Evolutionary conservation across 2,797 vertebrate genomes (phyloP).

Genomic region (Dipus sagitta): DNA sequence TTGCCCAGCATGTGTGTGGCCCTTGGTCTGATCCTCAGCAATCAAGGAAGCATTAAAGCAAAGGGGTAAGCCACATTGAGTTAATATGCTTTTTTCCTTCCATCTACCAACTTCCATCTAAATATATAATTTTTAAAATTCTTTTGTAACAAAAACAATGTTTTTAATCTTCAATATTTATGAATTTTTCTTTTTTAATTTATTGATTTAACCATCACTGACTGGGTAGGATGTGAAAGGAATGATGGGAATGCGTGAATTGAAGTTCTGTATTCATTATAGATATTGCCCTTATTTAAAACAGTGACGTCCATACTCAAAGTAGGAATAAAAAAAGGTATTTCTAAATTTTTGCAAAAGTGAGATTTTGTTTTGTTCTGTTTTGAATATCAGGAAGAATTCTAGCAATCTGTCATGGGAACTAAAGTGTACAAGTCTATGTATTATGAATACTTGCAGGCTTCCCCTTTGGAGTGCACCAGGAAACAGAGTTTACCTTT

Average conservation of each 20-base stretch:
- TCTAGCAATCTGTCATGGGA: constrained; percentile 64
- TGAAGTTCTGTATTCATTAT: constrained; percentile 74
- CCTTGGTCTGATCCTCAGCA: background rate
- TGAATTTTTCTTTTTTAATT: too few relatives aligned
- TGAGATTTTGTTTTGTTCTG: constrained; percentile 80
- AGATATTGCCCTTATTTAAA: constrained; percentile 82
- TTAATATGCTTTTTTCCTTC: background rate
- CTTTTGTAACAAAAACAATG: background rate
- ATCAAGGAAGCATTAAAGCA: background rate
- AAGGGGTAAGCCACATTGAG: background rate
- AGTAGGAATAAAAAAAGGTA: constrained; percentile 72
- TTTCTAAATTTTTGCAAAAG: constrained; percentile 72
- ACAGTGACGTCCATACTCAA: constrained; percentile 78
- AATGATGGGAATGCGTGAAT: constrained; percentile 73
- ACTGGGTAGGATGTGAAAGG: constrained; percentile 76
- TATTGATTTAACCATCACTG: constrained; percentile 64
- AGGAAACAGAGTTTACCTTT: constrained; percentile 78
- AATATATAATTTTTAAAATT: background rate
- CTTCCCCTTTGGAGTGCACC: constrained; percentile 81
- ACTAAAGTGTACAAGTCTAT: constrained; percentile 68
- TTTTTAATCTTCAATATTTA: too few relatives aligned
- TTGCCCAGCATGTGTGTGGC: too few relatives aligned
- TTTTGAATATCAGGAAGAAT: constrained; percentile 73
- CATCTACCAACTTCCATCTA: background rate
- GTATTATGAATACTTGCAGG: constrained; percentile 71